Evolutionary conservation across 2,113 vertebrate species (phyloP).

Genomic region (Spea bombifrons): DNA sequence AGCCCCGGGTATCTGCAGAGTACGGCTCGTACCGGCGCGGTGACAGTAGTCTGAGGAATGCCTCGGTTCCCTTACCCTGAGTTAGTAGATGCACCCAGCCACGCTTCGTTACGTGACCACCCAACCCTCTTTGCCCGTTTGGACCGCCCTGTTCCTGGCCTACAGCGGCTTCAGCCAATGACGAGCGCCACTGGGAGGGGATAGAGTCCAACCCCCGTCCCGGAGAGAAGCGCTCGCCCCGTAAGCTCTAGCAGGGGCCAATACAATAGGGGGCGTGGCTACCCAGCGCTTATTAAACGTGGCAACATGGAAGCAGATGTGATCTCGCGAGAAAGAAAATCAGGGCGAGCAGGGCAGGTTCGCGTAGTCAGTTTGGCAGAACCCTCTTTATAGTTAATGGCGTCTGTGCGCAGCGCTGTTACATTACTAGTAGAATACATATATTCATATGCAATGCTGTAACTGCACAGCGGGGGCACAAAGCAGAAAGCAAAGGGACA

Average conservation of each 20-base stretch:
- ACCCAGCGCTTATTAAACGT: conserved; percentile 14
- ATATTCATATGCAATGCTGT: too few relatives aligned
- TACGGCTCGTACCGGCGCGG: background rate
- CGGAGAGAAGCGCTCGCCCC: background rate
- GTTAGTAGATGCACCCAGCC: conserved; percentile 6
- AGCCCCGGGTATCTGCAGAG: background rate
- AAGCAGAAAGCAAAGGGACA: too few relatives aligned
- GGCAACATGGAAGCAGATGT: conserved; percentile 35
- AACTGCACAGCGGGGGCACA: too few relatives aligned
- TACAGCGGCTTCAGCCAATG: background rate
- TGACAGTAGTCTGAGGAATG: conserved; percentile 3
- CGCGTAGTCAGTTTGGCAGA: too few relatives aligned
- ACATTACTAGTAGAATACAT: too few relatives aligned
- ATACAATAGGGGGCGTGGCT: conserved; percentile 34
- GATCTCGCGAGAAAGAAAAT: conserved; percentile 20
- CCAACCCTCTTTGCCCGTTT: background rate
- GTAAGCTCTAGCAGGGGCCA: background rate
- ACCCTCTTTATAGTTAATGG: too few relatives aligned
- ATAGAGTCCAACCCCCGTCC: background rate
- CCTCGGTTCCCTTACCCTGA: background rate
- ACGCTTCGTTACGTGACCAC: conserved; percentile 33
- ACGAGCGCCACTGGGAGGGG: background rate
- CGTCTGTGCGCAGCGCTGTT: too few relatives aligned
- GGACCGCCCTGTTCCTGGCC: background rate
- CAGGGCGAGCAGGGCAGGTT: background rate